Percentiles rank a stretch among this genome's conserved stretches.
Conservation (phyloP, 1,140 invertebrate genomes). For the Drosophila subobscura region DNA sequence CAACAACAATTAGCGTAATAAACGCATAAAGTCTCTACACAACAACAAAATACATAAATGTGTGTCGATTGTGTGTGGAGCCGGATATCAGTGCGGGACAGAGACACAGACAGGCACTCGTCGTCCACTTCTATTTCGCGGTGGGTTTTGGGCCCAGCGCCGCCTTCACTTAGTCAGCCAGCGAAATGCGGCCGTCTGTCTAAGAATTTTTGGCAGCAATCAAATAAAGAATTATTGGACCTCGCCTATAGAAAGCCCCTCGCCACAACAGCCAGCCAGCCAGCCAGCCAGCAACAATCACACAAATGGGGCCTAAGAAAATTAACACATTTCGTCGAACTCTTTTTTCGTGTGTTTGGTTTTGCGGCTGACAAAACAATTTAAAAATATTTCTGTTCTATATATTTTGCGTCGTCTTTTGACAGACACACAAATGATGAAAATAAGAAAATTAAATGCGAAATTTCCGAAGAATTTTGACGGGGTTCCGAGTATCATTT, state of each 20-base stretch:
- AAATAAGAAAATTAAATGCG: slow-evolving; percentile 19
- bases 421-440: not conserved
- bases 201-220: slow-evolving; percentile 77
- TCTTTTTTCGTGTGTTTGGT: slow-evolving; percentile 1
- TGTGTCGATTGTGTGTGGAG: slow-evolving; percentile 16
- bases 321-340: slow-evolving; percentile 71
- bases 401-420: not conserved
- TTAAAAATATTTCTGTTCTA: slow-evolving; percentile 48
- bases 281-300: slow-evolving; percentile 23
- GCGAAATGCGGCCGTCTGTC: slow-evolving; percentile 60
- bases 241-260: slow-evolving; percentile 33
- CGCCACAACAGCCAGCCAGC: not conserved
- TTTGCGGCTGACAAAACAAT: slow-evolving; percentile 59
- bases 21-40: slow-evolving; percentile 43
- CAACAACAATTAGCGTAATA: slow-evolving; percentile 52
- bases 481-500: too few relatives aligned
- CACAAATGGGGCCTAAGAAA: slow-evolving; percentile 48
- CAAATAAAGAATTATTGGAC: slow-evolving; percentile 69
- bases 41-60: not conserved
- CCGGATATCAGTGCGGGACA: slow-evolving; percentile 33
- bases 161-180: slow-evolving; percentile 47
- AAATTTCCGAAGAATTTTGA: slow-evolving; percentile 6
- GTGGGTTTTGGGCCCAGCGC: slow-evolving; percentile 1
- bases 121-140: slow-evolving; percentile 9
- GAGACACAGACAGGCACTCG: slow-evolving; percentile 6